These are phyloP conservation scores for Halocynthia aurantium DNA, from an alignment of 23 tunicate genomes.

Conservation along the genomic window DNA sequence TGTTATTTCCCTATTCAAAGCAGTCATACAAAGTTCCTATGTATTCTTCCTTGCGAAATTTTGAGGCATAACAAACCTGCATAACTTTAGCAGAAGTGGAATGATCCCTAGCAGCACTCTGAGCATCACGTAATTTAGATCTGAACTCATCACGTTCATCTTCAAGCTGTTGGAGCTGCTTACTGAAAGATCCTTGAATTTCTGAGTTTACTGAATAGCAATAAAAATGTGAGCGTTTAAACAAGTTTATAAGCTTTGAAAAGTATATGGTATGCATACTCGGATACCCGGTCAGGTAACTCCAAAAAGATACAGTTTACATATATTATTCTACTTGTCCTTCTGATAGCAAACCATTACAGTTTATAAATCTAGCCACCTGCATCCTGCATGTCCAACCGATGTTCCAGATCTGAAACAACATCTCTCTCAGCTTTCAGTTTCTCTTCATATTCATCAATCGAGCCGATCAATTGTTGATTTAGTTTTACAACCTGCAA, in stretches of 20 bases:
- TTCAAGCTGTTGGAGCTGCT: slow-evolving; percentile 79
- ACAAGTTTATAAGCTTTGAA: no score
- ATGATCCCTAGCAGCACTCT: slow-evolving; percentile 49
- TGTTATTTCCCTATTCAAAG: no score
- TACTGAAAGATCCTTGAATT: slow-evolving; percentile 84
- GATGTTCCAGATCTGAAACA: slow-evolving; percentile 45
- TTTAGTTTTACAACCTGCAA: slow-evolving; percentile 69
- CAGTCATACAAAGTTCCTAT: no score
- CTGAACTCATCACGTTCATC: slow-evolving; percentile 66
- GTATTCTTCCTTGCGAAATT: no score
- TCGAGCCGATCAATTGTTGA: slow-evolving; percentile 57
- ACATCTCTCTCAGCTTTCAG: slow-evolving; percentile 46
- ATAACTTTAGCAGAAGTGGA: slow-evolving; percentile 47
- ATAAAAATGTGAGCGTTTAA: neutral
- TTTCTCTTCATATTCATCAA: slow-evolving; percentile 82
- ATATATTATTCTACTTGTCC: no score
- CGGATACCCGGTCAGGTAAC: no score
- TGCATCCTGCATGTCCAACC: slow-evolving; percentile 82
- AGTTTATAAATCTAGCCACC: slow-evolving; percentile 16
- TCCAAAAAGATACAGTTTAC: no score
- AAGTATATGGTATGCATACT: no score
- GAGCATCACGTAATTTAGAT: slow-evolving; percentile 56
- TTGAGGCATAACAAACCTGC: slow-evolving; percentile 19
- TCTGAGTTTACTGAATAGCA: slow-evolving; percentile 75
- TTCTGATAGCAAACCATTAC: no score